Evolutionary conservation across 2,113 vertebrate species (phyloP).

Genomic region (Todiramphus saurophagus): DNA sequence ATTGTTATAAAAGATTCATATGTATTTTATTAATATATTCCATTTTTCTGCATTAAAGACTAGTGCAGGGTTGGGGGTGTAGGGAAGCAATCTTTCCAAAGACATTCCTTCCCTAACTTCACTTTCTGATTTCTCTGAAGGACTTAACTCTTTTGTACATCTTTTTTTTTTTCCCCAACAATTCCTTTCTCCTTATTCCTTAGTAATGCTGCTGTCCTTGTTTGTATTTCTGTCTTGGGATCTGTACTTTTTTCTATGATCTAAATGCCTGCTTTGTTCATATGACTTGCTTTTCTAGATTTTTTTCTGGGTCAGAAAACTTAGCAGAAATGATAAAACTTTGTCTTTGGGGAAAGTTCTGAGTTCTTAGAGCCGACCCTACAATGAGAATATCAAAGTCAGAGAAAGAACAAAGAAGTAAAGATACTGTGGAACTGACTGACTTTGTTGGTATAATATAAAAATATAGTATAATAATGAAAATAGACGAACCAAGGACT

Average conservation of each 20-base stretch:
- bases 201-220: neutral
- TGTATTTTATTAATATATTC: neutral
- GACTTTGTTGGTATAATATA: neutral
- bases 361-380: conserved; percentile 13
- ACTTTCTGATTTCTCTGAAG: neutral
- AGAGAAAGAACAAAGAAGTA: neutral
- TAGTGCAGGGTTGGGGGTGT: fast-evolving
- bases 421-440: neutral
- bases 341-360: neutral
- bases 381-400: conserved; percentile 16
- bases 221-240: neutral
- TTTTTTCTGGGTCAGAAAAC: conserved; percentile 16
- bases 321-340: conserved; percentile 4
- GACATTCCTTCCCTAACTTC: neutral
- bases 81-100: neutral
- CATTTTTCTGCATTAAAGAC: neutral
- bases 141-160: neutral
- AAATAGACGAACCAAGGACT: neutral
- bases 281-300: neutral
- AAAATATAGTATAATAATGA: conserved; percentile 1
- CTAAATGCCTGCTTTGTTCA: neutral
- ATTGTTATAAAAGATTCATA: neutral
- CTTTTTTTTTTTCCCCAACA: neutral
- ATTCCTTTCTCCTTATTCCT: neutral
- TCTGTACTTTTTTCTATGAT: neutral